These are phyloP conservation scores for Antrozous pallidus DNA, from an alignment of 2,797 vertebrate genomes.

Conservation along the genomic window DNA sequence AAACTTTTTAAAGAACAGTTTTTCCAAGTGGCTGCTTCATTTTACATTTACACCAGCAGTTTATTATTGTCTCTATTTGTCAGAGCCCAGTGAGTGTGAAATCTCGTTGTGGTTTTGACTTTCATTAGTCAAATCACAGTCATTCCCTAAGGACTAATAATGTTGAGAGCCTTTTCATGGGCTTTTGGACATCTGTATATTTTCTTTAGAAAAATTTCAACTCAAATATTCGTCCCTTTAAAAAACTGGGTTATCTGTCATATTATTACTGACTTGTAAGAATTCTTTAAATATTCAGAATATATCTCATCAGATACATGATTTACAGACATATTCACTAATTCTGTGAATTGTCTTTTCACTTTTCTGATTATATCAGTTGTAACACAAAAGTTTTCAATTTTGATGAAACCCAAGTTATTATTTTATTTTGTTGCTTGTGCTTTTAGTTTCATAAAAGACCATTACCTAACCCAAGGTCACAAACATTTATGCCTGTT, in stretches of 20 bases:
- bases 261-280: neutral
- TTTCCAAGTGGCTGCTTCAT: neutral
- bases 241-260: neutral
- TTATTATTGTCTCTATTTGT: neutral
- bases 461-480: neutral
- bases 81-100: neutral
- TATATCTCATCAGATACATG: neutral
- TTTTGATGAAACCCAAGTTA: neutral
- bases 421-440: neutral
- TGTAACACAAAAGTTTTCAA: neutral
- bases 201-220: neutral
- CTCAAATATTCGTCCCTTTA: neutral
- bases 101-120: neutral
- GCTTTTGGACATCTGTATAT: neutral
- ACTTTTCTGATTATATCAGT: neutral
- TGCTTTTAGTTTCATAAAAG: neutral
- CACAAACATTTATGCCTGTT: neutral
- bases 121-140: neutral
- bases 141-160: neutral
- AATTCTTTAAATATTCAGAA: neutral
- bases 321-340: neutral
- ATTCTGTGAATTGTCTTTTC: neutral
- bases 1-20: neutral
- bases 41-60: neutral
- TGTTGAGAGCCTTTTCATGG: neutral